Percentiles rank a stretch among this genome's conserved stretches.
Conservation (phyloP, 1,140 invertebrate genomes). For the Penaeus vannamei region DNA sequence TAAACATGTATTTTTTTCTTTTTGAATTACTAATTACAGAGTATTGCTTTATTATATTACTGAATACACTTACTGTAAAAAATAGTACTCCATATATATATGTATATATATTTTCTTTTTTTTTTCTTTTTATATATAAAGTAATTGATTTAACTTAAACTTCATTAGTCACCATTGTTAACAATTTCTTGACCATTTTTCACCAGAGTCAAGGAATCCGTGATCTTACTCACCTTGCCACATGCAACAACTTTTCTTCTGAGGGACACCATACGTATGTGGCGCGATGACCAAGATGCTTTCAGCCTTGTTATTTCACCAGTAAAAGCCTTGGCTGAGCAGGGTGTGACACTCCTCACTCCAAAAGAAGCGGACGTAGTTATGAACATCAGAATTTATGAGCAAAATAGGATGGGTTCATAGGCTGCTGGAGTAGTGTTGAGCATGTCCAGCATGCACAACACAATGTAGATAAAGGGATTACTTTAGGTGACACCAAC, state of each 20-base stretch:
- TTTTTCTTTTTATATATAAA: too few relatives aligned
- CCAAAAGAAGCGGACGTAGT: slow-evolving; percentile 73
- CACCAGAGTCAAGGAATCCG: slow-evolving; percentile 84
- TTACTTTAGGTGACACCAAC: too few relatives aligned
- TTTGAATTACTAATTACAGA: too few relatives aligned
- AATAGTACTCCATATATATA: too few relatives aligned
- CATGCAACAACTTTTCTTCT: slow-evolving; percentile 84
- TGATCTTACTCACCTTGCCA: slow-evolving; percentile 82
- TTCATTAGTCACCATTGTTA: not conserved
- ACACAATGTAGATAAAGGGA: too few relatives aligned
- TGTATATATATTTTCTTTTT: too few relatives aligned
- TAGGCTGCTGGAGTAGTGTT: too few relatives aligned
- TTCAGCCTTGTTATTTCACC: slow-evolving; percentile 72
- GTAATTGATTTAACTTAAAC: not conserved
- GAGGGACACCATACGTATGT: slow-evolving; percentile 77
- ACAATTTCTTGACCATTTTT: slow-evolving; percentile 61
- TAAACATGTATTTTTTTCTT: too few relatives aligned
- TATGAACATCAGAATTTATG: slow-evolving; percentile 50
- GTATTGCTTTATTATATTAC: too few relatives aligned
- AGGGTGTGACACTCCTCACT: slow-evolving; percentile 78
- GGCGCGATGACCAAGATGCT: slow-evolving; percentile 67
- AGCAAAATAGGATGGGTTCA: not conserved
- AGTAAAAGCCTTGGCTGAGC: slow-evolving; percentile 77
- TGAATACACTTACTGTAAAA: too few relatives aligned
- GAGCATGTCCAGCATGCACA: too few relatives aligned